phyloP scores from a whole-genome alignment of 1,140 invertebrate genomes.

The Polypedilum pembai region DNA sequence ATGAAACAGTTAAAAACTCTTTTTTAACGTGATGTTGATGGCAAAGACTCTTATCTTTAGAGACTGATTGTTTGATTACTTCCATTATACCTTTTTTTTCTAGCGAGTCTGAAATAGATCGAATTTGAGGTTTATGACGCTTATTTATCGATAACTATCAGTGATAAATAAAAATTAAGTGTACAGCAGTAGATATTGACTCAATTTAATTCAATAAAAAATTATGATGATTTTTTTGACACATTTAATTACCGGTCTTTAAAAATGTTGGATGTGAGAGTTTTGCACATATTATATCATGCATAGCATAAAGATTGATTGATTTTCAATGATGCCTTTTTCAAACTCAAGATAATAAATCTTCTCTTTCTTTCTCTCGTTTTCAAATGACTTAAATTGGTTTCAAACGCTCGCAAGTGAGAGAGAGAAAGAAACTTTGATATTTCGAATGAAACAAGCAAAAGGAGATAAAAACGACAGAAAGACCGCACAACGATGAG shows the following conservation, averaged over 20 bases:
- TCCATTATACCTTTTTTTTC: too few relatives aligned
- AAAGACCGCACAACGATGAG: constrained; percentile 25
- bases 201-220: not conserved
- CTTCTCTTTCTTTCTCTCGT: not conserved
- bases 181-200: not conserved
- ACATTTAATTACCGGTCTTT: constrained; percentile 12
- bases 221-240: constrained; percentile 9
- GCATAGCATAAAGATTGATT: constrained; percentile 20
- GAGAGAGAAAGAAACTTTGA: not conserved
- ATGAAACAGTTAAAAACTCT: constrained; percentile 13
- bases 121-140: too few relatives aligned
- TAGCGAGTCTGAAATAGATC: too few relatives aligned
- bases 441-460: not conserved
- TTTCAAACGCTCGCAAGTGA: not conserved
- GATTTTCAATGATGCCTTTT: constrained; percentile 10
- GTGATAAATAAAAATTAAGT: too few relatives aligned
- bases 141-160: too few relatives aligned
- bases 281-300: not conserved
- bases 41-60: not conserved
- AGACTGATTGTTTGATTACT: not conserved
- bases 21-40: not conserved
- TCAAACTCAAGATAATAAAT: constrained; percentile 16
- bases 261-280: not conserved
- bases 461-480: constrained; percentile 15
- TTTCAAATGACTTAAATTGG: constrained; percentile 21